A percentile compares a stretch with the other conserved stretches of the same genome.
phyloP scores from a whole-genome alignment of 2,113 vertebrate species.

The Dinomys branickii region DNA sequence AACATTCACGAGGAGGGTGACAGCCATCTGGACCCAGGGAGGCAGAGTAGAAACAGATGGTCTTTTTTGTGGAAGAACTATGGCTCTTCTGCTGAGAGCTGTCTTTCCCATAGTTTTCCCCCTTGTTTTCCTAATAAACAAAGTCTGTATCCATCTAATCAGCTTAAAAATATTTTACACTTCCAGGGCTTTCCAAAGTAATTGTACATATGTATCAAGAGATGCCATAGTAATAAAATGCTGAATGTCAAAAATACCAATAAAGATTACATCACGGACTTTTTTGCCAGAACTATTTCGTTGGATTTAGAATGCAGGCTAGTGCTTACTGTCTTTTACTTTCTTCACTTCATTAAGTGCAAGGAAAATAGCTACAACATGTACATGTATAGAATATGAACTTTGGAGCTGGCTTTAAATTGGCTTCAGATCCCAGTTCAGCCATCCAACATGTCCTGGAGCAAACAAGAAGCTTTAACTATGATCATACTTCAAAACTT shows the following conservation, averaged over 20 bases:
- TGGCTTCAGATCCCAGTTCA: background rate
- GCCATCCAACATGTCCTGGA: background rate
- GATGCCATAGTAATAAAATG: background rate
- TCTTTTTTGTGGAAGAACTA: background rate
- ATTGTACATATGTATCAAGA: background rate
- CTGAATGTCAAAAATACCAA: background rate
- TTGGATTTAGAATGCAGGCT: background rate
- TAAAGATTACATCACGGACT: background rate
- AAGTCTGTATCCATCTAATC: background rate
- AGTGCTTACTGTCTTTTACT: background rate
- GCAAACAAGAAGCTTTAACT: background rate
- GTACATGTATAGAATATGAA: background rate
- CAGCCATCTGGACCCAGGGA: background rate
- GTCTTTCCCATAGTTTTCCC: background rate
- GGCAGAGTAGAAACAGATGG: conserved; percentile 33
- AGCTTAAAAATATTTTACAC: conserved; percentile 11
- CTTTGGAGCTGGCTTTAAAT: background rate
- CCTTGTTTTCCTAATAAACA: background rate
- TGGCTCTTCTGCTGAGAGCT: background rate
- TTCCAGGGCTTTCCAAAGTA: background rate
- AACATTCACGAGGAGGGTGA: background rate
- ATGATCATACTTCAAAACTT: background rate
- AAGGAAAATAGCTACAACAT: conserved; percentile 8
- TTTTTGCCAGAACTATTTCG: conserved; percentile 21
- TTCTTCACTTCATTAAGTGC: background rate